Conservation (phyloP, 2,797 vertebrate genomes). For the Phataginus tricuspis region DNA sequence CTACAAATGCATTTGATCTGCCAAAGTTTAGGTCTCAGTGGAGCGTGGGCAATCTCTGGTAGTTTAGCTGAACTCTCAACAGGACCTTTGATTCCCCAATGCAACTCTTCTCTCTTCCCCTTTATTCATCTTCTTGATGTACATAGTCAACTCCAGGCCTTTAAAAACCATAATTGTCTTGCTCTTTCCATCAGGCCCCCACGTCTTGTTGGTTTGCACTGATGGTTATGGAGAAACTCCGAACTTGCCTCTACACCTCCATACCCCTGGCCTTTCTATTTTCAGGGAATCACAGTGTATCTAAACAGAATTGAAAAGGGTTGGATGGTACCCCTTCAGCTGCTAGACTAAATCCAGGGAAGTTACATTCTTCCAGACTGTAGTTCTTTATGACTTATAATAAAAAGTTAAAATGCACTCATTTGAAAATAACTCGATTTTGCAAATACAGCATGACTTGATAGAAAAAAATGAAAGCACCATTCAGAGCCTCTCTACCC, state of each 20-base stretch:
- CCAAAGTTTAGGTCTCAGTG: neutral
- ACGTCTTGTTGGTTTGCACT: neutral
- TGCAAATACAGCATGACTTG: slow-evolving; percentile 68
- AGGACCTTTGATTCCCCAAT: neutral
- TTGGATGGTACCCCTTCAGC: neutral
- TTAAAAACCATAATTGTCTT: neutral
- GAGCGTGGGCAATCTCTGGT: neutral
- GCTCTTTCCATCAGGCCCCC: neutral
- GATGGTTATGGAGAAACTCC: neutral
- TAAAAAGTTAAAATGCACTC: slow-evolving; percentile 73
- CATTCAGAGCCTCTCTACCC: slow-evolving; percentile 74
- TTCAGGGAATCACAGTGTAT: neutral
- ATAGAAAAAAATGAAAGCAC: slow-evolving; percentile 63
- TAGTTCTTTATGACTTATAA: slow-evolving; percentile 41
- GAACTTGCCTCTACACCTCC: neutral
- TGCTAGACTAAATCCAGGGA: neutral
- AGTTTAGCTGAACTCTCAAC: neutral
- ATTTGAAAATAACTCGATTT: slow-evolving; percentile 69
- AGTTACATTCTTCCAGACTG: neutral
- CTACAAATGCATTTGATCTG: neutral
- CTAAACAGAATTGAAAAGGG: neutral
- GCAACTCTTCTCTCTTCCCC: neutral
- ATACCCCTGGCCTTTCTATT: neutral
- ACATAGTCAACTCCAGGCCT: neutral
- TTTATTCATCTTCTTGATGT: neutral